These are phyloP conservation scores for Anthonomus grandis DNA, from an alignment of 1,140 invertebrate species.

Conservation along the genomic window DNA sequence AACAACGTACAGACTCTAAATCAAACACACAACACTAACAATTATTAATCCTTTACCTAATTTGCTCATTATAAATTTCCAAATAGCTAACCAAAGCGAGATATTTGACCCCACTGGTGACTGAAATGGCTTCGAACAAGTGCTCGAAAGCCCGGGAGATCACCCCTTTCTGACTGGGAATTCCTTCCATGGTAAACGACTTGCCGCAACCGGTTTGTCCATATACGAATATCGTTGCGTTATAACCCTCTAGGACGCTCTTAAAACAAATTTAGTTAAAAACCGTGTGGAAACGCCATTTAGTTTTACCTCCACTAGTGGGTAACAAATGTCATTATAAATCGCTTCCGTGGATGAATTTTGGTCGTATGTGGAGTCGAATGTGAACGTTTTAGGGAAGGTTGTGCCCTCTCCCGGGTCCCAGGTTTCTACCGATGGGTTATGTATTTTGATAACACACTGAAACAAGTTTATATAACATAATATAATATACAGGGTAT, in stretches of 20 bases:
- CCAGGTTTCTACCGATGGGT: constrained; percentile 47
- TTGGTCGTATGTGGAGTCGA: constrained; percentile 79
- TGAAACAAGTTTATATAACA: too few relatives aligned
- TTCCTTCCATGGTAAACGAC: constrained; percentile 79
- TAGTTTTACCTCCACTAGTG: constrained; percentile 67
- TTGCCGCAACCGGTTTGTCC: constrained; percentile 86
- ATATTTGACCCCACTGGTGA: constrained; percentile 77
- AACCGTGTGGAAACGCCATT: not conserved
- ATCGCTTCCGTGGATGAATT: constrained; percentile 76
- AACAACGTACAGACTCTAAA: too few relatives aligned
- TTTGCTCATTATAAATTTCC: constrained; percentile 91
- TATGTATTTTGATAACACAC: constrained; percentile 72
- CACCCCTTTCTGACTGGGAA: constrained; percentile 64
- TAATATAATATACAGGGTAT: too few relatives aligned
- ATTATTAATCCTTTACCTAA: constrained; percentile 65
- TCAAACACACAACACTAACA: too few relatives aligned
- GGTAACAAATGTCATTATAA: constrained; percentile 86
- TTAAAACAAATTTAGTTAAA: constrained; percentile 46
- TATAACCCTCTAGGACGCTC: constrained; percentile 85
- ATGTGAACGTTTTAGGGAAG: constrained; percentile 72
- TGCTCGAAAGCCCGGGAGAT: constrained; percentile 88
- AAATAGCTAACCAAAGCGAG: constrained; percentile 88
- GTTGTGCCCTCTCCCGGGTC: constrained; percentile 48
- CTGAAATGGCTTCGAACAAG: constrained; percentile 87
- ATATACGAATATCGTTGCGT: constrained; percentile 84